These are phyloP conservation scores for Tachycineta bicolor DNA, from an alignment of 2,113 vertebrate species.

Conservation along the genomic window DNA sequence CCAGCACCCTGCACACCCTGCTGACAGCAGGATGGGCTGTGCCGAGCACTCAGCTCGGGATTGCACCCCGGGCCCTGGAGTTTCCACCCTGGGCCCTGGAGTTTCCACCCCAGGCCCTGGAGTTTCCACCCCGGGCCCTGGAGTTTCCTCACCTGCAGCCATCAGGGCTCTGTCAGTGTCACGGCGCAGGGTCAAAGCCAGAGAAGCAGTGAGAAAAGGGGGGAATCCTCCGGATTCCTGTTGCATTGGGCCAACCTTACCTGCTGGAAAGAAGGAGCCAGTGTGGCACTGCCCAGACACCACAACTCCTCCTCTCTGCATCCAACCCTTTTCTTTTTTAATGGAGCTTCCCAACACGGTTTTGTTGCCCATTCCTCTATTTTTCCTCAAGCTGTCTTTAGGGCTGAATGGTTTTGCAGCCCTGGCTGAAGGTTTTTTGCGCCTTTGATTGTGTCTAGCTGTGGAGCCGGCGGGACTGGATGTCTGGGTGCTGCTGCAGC, in stretches of 20 bases:
- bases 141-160: fast-evolving
- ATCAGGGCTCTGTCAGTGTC: fast-evolving
- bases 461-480: not conserved
- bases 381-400: not conserved
- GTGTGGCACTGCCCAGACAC: not conserved
- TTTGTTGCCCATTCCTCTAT: not conserved
- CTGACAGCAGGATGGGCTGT: fast-evolving
- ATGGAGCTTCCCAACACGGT: fast-evolving
- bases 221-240: not conserved
- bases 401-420: not conserved
- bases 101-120: too few species aligned
- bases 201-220: not conserved
- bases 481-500: not conserved
- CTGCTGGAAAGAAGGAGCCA: fast-evolving
- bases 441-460: not conserved
- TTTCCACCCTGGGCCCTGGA: too few species aligned
- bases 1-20: fast-evolving
- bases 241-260: fast-evolving
- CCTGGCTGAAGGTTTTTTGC: not conserved
- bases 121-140: fast-evolving
- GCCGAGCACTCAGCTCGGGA: fast-evolving
- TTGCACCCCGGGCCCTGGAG: fast-evolving
- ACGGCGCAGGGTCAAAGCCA: fast-evolving
- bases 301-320: fast-evolving
- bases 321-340: fast-evolving